Evolutionary conservation across 2,113 vertebrate species (phyloP).

Genomic region (Acanthochromis polyacanthus): DNA sequence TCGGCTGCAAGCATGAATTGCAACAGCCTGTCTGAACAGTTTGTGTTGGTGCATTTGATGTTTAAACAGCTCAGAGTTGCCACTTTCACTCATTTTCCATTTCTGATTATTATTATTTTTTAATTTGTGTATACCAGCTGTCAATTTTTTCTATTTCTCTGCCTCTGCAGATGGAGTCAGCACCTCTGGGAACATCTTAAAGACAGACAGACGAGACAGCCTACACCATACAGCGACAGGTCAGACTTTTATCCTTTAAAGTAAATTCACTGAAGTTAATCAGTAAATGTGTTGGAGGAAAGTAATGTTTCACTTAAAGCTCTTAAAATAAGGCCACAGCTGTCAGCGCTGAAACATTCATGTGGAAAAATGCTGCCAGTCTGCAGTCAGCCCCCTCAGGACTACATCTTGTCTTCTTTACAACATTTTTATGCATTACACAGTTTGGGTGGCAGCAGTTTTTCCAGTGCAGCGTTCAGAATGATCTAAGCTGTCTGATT

Average conservation of each 20-base stretch:
- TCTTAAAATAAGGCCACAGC: conserved; percentile 28
- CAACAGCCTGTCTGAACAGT: background rate
- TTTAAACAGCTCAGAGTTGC: no score
- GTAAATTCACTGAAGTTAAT: conserved; percentile 24
- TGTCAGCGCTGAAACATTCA: conserved; percentile 30
- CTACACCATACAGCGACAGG: conserved; percentile 59
- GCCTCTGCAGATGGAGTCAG: conserved; percentile 79
- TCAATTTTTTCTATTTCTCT: conserved; percentile 22
- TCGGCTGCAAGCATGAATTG: background rate
- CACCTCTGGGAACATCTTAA: conserved; percentile 61
- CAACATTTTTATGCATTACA: conserved; percentile 33
- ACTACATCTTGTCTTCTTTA: conserved; percentile 58
- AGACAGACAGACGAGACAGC: conserved; percentile 57
- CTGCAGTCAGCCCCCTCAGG: conserved; percentile 28
- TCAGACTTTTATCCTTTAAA: conserved; percentile 40
- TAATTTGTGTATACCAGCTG: background rate
- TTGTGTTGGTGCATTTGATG: background rate
- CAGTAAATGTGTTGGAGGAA: conserved; percentile 13
- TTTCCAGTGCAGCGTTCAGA: conserved; percentile 52
- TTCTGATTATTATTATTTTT: no score
- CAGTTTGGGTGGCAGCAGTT: conserved; percentile 67
- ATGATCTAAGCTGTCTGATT: conserved; percentile 63
- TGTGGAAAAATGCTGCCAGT: conserved; percentile 63
- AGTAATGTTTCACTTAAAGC: conserved; percentile 29
- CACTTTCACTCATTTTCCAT: no score